Percentiles rank a stretch among this genome's conserved stretches.
Evolutionary conservation across 2,113 vertebrate genomes (phyloP).

Genomic region (Prunella fulvescens): DNA sequence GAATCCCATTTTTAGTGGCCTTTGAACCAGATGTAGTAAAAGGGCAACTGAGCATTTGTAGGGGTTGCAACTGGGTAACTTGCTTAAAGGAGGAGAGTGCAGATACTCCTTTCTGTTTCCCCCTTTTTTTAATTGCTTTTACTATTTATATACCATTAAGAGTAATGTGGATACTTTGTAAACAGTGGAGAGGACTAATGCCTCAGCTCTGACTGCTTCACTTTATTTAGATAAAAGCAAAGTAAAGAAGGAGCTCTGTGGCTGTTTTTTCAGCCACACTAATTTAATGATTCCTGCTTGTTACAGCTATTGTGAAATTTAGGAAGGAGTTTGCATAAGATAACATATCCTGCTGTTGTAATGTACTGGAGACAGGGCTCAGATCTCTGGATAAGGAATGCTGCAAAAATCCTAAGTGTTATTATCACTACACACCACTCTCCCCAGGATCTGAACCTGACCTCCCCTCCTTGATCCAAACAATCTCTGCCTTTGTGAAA

Average conservation of each 20-base stretch:
- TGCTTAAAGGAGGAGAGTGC: not conserved
- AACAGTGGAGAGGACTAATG: not conserved
- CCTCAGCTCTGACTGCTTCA: not conserved
- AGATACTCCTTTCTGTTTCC: not conserved
- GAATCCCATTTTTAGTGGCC: conserved; percentile 60
- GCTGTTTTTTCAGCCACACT: conserved; percentile 27
- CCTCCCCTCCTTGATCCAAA: conserved; percentile 20
- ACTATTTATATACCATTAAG: not conserved
- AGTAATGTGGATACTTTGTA: not conserved
- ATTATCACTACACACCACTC: not conserved
- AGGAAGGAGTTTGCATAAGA: conserved; percentile 64
- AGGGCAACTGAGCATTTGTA: conserved; percentile 38
- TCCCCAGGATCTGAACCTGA: conserved; percentile 54
- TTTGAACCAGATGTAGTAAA: conserved; percentile 60
- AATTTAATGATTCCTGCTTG: conserved; percentile 56
- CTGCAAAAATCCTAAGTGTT: conserved; percentile 13
- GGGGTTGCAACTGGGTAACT: not conserved
- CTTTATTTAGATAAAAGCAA: not conserved
- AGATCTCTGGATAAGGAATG: conserved; percentile 46
- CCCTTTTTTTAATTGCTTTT: not conserved
- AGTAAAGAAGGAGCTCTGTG: not conserved
- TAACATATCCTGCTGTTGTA: conserved; percentile 59
- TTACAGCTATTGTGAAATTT: conserved; percentile 64
- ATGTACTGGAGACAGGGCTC: conserved; percentile 47
- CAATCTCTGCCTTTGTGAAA: not conserved